Evolutionary conservation across 1,140 invertebrate genomes (phyloP), one percentile per base, ranked within the genome.

Genomic region (Belonocnema kinseyi): DNA sequence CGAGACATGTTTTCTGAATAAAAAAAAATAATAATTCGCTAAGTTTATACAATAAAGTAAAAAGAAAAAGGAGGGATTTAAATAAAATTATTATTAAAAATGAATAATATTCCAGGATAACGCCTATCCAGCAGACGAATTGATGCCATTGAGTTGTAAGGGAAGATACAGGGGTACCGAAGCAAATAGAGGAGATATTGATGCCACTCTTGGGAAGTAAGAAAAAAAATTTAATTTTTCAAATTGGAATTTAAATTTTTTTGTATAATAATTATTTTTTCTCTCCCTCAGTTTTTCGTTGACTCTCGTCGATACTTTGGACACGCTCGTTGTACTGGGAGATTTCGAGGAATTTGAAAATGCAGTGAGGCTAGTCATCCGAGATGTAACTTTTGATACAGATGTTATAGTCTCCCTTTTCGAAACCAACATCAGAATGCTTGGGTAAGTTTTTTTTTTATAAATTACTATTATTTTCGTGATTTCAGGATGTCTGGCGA

Each of bases 321-420:
- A 99, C 90, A 98, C 98, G 0, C 92, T 99, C 77, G 97, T 97
- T 66, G 94, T 95, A 90, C 90, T 99, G 75, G 97, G 97, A 11
- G 97, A 99, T 91, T 94, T 98, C 81, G 95, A 96, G 77, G 97
- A 99, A 92, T 99, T 99, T 92, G 98, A 98, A 89, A 93, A 94
- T 86, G 97, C 97, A 56, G 95, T 99, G 1, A 95, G 95, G 91
- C 92, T 97, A 77, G 95, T 99, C 19, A 95, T 98, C 74, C 93
- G 92, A 80, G 95, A 97, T 91, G 96, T 99, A 14, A 94, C 92
- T 77, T 99, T 99, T 91, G 97, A 99, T 91, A 96, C 94, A 81
- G 97, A 99, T 92, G 94, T 99, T 76, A 95, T 98, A 78, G 98
- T 99, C 16, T 99, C 98, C 1, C 97, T 99, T 10, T 99, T 99